Conservation (phyloP, 2,113 vertebrate genomes). For the Syngnathoides biaculeatus region DNA sequence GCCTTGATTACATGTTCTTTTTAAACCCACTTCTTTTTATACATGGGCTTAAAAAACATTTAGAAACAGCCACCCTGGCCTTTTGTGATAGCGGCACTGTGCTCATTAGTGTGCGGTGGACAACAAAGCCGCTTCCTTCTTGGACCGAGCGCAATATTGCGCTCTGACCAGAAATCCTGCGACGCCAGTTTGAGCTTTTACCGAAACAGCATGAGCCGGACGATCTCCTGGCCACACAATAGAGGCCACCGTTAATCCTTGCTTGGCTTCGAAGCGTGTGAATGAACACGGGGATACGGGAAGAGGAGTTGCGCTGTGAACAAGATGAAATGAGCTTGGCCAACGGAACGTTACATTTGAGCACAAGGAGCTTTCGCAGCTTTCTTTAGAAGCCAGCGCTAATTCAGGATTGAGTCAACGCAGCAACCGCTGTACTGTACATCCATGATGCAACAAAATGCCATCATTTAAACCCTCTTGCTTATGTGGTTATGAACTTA, state of each 20-base stretch:
- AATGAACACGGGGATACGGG: background rate
- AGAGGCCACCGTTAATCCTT: conserved; percentile 52
- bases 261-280: conserved; percentile 32
- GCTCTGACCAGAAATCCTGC: conserved; percentile 52
- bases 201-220: conserved; percentile 34
- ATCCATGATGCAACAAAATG: background rate
- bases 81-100: conserved; percentile 23
- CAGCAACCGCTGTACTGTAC: background rate
- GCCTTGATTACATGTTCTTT: conserved; percentile 1
- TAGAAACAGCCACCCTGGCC: conserved; percentile 10
- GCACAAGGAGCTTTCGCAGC: conserved; percentile 17
- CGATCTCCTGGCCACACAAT: conserved; percentile 53
- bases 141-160: conserved; percentile 40
- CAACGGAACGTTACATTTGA: conserved; percentile 49
- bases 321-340: conserved; percentile 20
- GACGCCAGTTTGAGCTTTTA: conserved; percentile 45
- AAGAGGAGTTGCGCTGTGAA: conserved; percentile 11
- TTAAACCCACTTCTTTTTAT: conserved; percentile 9
- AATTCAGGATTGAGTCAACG: background rate
- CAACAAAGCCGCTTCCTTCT: conserved; percentile 39
- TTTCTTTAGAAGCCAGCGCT: conserved; percentile 15
- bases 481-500: background rate
- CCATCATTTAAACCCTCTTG: background rate
- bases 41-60: conserved; percentile 1
- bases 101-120: conserved; percentile 32